Evolutionary conservation across 2,888 invertebrate species (phyloP), one percentile per base, ranked within the genome.

Genomic region (Ormyrus labotus): DNA sequence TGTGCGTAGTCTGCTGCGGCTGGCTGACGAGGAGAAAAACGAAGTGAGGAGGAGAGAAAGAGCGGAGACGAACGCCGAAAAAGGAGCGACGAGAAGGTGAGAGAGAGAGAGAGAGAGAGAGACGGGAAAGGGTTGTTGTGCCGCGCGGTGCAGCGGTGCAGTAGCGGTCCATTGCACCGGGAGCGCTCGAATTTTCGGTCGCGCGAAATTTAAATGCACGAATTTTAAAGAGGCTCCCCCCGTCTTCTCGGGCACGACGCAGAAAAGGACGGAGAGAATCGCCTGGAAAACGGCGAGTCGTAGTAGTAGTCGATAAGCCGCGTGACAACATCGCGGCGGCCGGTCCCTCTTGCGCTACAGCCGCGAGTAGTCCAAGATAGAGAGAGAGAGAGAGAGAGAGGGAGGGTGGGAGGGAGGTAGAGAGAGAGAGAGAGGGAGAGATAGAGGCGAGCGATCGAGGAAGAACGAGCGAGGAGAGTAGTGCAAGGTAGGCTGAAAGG

Each of bases 371-470:
- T 34, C 34, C 34, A 34, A 34, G 34, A 34, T 34, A 34, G 34
- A 11, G 10, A 48, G 34, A 64, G 60, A 78, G 58, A n/a, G n/a
- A 74, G 58, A 70, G 60, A 73, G 60, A 77, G 71, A 13, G 47
- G 19, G 4, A n/a, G 58, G 13, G 57, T 0, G n/a, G 11, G 4
- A 45, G 47, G 6, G 57, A 45, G 47, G 6, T n/a, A 19, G 6
- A n/a, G n/a, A 57, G 47, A 60, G 58, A 34, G 55, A 13, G 60
- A 71, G 60, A 60, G 60, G 13, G 55, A 57, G 57, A 69, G 57
- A 51, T 11, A 51, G 11, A 51, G 71, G 64, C 34, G 70, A 79
- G 79, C 69, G 78, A 70, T 70, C 70, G 70, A 70, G 70, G 70
- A 70, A 60, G 70, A 70, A 70, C 13, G 10, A 1, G 58, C 13